Evolutionary conservation across 2,888 invertebrate species (phyloP), one percentile per base, ranked within the genome.

Genomic region (Dysmachus trigonus): DNA sequence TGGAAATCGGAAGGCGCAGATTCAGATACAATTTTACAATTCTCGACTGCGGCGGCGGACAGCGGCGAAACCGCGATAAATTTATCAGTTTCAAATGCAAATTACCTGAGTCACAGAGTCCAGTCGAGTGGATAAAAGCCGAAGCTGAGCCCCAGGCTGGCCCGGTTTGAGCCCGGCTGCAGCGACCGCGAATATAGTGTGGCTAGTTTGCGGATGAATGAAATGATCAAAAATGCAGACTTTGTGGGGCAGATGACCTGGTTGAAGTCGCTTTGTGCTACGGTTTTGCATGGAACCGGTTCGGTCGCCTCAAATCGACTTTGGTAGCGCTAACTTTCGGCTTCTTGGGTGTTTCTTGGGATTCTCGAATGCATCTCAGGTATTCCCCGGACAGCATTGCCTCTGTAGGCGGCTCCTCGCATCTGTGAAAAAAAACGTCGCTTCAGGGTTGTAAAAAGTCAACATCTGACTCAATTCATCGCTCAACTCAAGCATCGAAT

Each of bases 181-280:
- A 76, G 18, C 18, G 38, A 22, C 38, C 22, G 76, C 76, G 76
- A 6, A 38, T 13, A 76, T n/a, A n/a, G n/a, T n/a, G 38, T 3
- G 76, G 38, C 76, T 41, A 76, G 73, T 76, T 76, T 76, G 18
- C 35, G 76, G 76, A 76, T 76, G 76, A 76, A 76, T 76, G 76
- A 76, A 76, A 41, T 76, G 38, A 18, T 76, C 76, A 76, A 76
- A 72, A 31, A 35, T 35, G 35, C 38, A 62, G 62, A 76, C 76
- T 38, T 76, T 33, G 38, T 8, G 76, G 38, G 33, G 35, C 35
- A 38, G 76, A 76, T 76, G 76, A 76, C 76, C 76, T 41, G 76
- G 35, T 76, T 76, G 76, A 8, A 38, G 13, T 76, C 33, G 33
- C 22, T 76, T 76, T 76, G 7, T 33, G 18, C 22, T 13, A 13